A percentile compares a stretch with the other conserved stretches of the same genome.
phyloP scores from a whole-genome alignment of 2,797 vertebrate genomes.

The Ceryle rudis region DNA sequence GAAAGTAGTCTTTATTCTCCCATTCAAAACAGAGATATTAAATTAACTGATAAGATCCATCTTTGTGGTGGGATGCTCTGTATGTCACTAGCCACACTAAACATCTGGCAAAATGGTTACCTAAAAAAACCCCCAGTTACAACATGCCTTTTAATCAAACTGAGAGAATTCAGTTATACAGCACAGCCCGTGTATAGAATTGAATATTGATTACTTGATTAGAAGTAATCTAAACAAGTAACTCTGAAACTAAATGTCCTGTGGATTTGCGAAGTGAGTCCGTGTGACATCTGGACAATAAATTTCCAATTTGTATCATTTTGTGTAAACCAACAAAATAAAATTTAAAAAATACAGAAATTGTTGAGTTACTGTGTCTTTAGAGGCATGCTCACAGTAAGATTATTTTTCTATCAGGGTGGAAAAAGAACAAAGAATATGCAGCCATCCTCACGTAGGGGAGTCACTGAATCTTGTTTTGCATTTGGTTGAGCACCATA shows the following conservation, averaged over 20 bases:
- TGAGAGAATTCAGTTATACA: neutral
- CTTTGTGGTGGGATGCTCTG: neutral
- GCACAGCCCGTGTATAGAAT: neutral
- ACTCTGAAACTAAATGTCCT: neutral
- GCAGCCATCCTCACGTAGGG: neutral
- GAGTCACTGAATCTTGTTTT: neutral
- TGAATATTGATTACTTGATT: conserved; percentile 28
- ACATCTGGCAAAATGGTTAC: neutral
- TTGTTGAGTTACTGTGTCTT: neutral
- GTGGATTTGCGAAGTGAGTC: neutral
- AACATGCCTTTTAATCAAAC: neutral
- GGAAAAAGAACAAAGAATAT: neutral
- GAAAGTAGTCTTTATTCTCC: neutral
- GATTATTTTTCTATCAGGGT: neutral
- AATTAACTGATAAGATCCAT: neutral
- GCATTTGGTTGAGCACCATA: neutral
- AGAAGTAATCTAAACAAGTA: neutral
- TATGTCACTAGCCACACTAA: neutral
- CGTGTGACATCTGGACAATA: neutral
- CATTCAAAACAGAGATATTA: neutral
- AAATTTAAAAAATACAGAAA: neutral
- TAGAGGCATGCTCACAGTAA: neutral
- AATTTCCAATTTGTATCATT: neutral
- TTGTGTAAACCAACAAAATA: too few relatives aligned
- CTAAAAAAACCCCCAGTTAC: fast-evolving